A percentile compares a stretch with the other conserved stretches of the same genome.
Evolutionary conservation across 2,888 invertebrate species (phyloP).

Genomic region (Philopedon plagiatum): DNA sequence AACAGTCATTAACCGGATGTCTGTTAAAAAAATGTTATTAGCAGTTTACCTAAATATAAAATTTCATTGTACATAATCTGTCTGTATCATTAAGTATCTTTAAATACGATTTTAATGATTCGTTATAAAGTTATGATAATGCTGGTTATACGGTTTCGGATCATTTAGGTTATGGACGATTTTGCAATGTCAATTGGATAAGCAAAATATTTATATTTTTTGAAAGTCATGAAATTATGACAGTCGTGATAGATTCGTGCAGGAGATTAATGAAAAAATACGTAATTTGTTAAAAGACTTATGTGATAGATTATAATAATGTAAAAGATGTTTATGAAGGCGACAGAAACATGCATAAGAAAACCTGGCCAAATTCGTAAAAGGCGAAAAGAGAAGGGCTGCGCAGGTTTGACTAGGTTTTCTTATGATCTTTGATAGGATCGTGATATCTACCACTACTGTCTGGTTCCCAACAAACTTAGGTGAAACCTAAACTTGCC

Average conservation of each 20-base stretch:
- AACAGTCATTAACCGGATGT: slow-evolving; percentile 9
- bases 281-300: too few relatives aligned
- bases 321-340: too few relatives aligned
- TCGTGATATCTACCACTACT: too few relatives aligned
- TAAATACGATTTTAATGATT: slow-evolving; percentile 42
- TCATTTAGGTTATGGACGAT: slow-evolving; percentile 42
- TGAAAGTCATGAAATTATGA: background rate
- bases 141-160: slow-evolving; percentile 38
- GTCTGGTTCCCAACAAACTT: too few relatives aligned
- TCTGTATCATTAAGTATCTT: slow-evolving; percentile 28
- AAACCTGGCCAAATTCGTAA: too few relatives aligned
- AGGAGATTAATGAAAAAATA: too few relatives aligned
- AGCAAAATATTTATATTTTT: background rate
- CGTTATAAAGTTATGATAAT: slow-evolving; percentile 35
- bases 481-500: too few relatives aligned
- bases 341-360: too few relatives aligned
- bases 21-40: slow-evolving; percentile 4
- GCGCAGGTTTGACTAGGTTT: too few relatives aligned
- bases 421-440: too few relatives aligned
- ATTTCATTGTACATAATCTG: slow-evolving; percentile 23
- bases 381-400: too few relatives aligned
- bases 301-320: too few relatives aligned
- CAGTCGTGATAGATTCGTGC: background rate
- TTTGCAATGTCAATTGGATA: slow-evolving; percentile 27
- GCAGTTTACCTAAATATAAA: slow-evolving; percentile 23